A percentile compares a stretch with the other conserved stretches of the same genome.
phyloP scores from a whole-genome alignment of 2,113 vertebrate species.

The Noturus placidus region DNA sequence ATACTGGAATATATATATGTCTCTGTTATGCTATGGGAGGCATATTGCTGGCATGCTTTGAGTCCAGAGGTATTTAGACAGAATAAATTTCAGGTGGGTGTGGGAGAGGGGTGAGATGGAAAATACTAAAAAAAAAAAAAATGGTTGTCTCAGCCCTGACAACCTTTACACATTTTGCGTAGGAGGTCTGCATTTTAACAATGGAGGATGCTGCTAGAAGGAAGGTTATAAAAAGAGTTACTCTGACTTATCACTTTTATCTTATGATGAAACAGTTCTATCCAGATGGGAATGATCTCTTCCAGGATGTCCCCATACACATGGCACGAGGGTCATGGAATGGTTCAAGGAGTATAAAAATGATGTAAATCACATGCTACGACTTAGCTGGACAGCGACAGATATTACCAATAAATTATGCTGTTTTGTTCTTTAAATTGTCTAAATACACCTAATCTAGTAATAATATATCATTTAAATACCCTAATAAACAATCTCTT shows the following conservation, averaged over 20 bases:
- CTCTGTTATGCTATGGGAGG: not conserved
- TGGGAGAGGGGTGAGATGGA: slow-evolving; percentile 4
- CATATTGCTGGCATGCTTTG: not conserved
- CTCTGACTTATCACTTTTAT: not conserved
- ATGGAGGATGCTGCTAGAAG: not conserved
- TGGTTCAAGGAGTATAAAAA: not conserved
- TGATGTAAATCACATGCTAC: not conserved
- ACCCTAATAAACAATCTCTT: not conserved
- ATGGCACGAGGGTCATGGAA: not conserved
- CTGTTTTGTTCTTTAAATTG: not conserved
- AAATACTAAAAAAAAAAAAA: not conserved
- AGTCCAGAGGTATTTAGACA: not conserved
- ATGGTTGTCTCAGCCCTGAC: not conserved
- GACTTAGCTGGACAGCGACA: not conserved
- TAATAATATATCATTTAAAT: not conserved
- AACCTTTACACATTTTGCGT: not conserved
- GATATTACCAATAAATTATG: not conserved
- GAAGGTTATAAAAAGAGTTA: not conserved
- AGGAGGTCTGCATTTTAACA: not conserved
- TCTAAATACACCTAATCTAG: not conserved
- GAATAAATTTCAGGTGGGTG: not conserved
- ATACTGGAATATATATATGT: not conserved
- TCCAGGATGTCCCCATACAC: not conserved
- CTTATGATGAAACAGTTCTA: no score
- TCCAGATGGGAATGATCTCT: not conserved